Evolutionary conservation across 2,888 invertebrate species (phyloP).

Genomic region (Ectemnius lituratus): DNA sequence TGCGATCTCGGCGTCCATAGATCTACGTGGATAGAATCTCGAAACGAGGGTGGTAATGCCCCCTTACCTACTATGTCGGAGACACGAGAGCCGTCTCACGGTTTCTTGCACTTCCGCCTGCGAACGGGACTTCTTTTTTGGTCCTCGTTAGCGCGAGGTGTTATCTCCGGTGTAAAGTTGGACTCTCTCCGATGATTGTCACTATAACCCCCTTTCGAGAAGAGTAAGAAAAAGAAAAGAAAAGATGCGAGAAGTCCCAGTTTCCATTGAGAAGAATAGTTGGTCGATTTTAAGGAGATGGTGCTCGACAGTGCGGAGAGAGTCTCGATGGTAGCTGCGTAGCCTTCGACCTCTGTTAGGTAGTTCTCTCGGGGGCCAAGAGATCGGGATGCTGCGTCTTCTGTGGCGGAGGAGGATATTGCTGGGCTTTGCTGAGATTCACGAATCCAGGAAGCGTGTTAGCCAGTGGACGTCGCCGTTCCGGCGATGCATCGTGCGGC

Average conservation of each 20-base stretch:
- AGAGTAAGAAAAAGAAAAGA: too few relatives aligned
- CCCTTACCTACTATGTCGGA: neutral
- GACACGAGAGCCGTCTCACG: neutral
- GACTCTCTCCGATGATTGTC: neutral
- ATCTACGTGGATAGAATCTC: slow-evolving; percentile 17
- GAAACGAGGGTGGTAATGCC: slow-evolving; percentile 5
- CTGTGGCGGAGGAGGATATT: neutral
- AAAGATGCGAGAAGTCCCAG: too few relatives aligned
- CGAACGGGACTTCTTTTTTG: slow-evolving; percentile 1
- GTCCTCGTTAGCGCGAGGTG: neutral
- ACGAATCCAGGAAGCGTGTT: slow-evolving; percentile 65
- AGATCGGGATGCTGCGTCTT: too few relatives aligned
- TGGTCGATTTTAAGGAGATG: too few relatives aligned
- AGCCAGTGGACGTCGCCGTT: slow-evolving; percentile 21
- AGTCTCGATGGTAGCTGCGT: neutral
- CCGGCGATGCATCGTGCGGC: slow-evolving; percentile 29
- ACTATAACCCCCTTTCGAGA: too few relatives aligned
- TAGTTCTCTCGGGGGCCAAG: too few relatives aligned
- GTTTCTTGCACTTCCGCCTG: slow-evolving; percentile 5
- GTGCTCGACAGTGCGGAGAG: too few relatives aligned
- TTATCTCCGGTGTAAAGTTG: neutral
- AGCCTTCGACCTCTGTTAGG: neutral
- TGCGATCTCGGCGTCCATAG: slow-evolving; percentile 9
- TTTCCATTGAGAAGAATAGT: too few relatives aligned
- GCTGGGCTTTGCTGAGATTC: slow-evolving; percentile 38